A percentile compares a stretch with the other conserved stretches of the same genome.
phyloP scores from a whole-genome alignment of 2,113 vertebrate genomes.

The Mesocricetus auratus region DNA sequence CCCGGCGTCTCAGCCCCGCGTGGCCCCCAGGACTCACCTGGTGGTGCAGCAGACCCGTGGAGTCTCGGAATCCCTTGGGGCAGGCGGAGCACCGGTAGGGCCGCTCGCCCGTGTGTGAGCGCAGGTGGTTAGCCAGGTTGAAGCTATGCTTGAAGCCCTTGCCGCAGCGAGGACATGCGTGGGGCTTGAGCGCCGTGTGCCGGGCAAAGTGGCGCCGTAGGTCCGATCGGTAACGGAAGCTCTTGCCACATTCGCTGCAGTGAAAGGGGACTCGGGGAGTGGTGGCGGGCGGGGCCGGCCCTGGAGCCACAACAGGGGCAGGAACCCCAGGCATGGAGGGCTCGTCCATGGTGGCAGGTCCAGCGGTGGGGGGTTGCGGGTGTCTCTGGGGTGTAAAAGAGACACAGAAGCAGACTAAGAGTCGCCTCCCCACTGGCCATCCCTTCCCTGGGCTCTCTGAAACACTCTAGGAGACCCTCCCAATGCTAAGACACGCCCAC shows the following conservation, averaged over 20 bases:
- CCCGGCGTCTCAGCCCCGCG: neutral
- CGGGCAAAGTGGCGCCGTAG: conserved; percentile 84
- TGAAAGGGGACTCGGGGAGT: conserved; percentile 81
- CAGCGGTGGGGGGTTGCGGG: neutral
- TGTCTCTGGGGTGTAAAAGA: conserved; percentile 67
- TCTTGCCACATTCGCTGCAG: conserved; percentile 86
- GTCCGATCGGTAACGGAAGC: conserved; percentile 85
- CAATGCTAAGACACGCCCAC: neutral
- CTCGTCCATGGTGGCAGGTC: conserved; percentile 70
- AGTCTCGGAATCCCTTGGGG: conserved; percentile 85
- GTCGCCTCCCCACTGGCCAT: neutral
- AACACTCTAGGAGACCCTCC: neutral
- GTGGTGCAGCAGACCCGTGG: conserved; percentile 84
- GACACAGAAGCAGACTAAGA: neutral
- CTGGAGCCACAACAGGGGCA: accelerated
- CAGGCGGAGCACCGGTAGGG: conserved; percentile 85
- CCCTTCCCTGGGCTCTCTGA: neutral
- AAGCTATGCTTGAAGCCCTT: conserved; percentile 87
- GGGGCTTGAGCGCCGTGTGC: conserved; percentile 85
- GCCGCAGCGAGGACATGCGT: conserved; percentile 83
- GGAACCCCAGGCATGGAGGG: conserved; percentile 38
- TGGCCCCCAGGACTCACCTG: conserved; percentile 76
- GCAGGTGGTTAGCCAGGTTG: conserved; percentile 85
- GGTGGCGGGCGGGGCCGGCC: neutral
- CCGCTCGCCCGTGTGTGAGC: conserved; percentile 84